These are phyloP conservation scores for Microcebus murinus DNA, from an alignment of 2,113 vertebrate genomes.

Conservation along the genomic window DNA sequence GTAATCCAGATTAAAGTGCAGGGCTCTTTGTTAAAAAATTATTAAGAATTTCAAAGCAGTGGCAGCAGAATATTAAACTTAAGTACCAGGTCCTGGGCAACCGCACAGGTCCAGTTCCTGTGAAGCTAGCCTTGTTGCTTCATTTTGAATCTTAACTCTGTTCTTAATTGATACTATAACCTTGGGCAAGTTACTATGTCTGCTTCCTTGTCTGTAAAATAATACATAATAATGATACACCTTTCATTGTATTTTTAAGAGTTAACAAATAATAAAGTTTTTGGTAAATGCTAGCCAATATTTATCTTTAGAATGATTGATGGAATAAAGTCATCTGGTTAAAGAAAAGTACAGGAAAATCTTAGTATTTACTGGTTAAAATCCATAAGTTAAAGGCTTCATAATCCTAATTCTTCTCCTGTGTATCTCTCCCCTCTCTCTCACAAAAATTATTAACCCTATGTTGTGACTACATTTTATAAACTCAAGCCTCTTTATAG, in stretches of 20 bases:
- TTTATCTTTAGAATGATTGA: constrained; percentile 11
- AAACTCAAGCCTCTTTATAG: neutral
- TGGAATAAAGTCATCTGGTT: neutral
- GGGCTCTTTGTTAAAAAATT: neutral
- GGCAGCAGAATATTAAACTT: neutral
- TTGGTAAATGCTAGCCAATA: neutral
- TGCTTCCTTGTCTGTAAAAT: neutral
- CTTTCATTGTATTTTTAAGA: constrained; percentile 36
- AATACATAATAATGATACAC: neutral
- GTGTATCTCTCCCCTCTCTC: neutral
- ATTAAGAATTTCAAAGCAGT: neutral
- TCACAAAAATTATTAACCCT: neutral
- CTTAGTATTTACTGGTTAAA: constrained; percentile 28
- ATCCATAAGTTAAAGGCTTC: neutral
- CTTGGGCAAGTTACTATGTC: neutral
- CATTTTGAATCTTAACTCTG: neutral
- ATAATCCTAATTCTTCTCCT: neutral
- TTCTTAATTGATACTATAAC: neutral
- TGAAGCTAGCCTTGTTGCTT: neutral
- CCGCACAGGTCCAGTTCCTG: neutral
- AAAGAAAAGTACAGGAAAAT: constrained; percentile 30
- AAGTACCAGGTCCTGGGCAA: neutral
- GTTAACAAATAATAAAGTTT: constrained; percentile 35
- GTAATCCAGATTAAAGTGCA: neutral
- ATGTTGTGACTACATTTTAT: neutral